Evolutionary conservation across 2,113 vertebrate species (phyloP).

Genomic region (Calidris pugnax): DNA sequence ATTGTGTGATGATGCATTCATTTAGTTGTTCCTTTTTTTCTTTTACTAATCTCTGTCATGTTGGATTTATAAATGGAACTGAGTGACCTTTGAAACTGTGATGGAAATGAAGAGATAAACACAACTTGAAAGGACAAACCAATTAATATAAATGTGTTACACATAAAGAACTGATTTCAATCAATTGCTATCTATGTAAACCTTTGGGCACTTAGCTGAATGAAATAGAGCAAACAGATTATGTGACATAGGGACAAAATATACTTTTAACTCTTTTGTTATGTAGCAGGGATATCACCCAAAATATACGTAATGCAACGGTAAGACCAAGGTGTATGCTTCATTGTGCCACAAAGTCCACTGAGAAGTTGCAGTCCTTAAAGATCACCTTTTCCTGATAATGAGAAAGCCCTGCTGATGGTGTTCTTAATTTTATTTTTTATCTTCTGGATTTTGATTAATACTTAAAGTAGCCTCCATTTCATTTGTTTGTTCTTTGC

Average conservation of each 20-base stretch:
- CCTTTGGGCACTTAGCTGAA: conserved; percentile 65
- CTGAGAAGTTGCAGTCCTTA: neutral
- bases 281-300: neutral
- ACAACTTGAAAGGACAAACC: conserved; percentile 99
- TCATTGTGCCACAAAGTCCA: neutral
- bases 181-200: conserved; percentile 74
- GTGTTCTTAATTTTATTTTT: neutral
- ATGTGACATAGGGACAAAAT: conserved; percentile 11
- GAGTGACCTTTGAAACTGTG: conserved; percentile 96
- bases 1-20: conserved; percentile 90
- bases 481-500: neutral
- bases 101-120: conserved; percentile 96
- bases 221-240: conserved; percentile 33
- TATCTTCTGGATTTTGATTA: neutral
- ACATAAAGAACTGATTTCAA: conserved; percentile 79
- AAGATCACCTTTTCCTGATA: neutral
- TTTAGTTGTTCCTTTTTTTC: conserved; percentile 87
- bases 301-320: neutral
- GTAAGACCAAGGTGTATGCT: neutral
- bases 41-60: conserved; percentile 95
- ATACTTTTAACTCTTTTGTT: conserved; percentile 17
- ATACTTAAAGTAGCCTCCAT: neutral
- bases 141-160: conserved; percentile 97
- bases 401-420: neutral
- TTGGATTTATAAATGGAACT: conserved; percentile 94